Percentiles rank a stretch among this genome's conserved stretches.
These are phyloP conservation scores for Halichondria panicea DNA, from an alignment of 37 sponge, comb jelly and placozoan genomes.

Conservation along the genomic window DNA sequence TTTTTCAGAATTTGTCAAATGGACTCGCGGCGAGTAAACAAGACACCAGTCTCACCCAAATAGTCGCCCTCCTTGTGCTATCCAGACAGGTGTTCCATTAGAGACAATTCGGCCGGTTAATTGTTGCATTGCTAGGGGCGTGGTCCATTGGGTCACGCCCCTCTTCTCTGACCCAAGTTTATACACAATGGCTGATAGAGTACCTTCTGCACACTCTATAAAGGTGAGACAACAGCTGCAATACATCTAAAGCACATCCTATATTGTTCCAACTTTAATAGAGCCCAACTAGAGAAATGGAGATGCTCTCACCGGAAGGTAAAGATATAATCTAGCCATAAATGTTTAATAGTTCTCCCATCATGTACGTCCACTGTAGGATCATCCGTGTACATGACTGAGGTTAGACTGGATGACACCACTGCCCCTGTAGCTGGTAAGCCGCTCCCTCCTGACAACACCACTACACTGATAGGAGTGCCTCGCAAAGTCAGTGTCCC, in stretches of 20 bases:
- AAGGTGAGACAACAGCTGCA: too few relatives aligned
- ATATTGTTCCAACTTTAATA: neutral
- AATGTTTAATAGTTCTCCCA: neutral
- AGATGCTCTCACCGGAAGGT: conserved; percentile 51
- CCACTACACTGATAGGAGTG: neutral
- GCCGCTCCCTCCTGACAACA: conserved; percentile 21
- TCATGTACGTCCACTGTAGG: conserved; percentile 2
- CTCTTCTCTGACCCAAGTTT: neutral
- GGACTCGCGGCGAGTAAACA: too few relatives aligned
- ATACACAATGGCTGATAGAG: neutral
- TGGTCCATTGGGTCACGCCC: too few relatives aligned
- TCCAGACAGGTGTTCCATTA: neutral
- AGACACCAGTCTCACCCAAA: too few relatives aligned
- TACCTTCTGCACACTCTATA: too few relatives aligned
- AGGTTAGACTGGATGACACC: neutral
- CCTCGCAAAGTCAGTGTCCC: too few relatives aligned
- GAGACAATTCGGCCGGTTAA: neutral
- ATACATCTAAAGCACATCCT: neutral
- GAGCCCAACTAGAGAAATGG: neutral
- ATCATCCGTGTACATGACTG: neutral
- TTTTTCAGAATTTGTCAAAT: conserved; percentile 14
- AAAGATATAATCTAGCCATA: neutral
- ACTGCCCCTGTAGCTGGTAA: neutral
- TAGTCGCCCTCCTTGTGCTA: too few relatives aligned
- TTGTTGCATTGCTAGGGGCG: too few relatives aligned